A percentile compares a stretch with the other conserved stretches of the same genome.
Conservation (phyloP, 1,140 invertebrate genomes). For the Macrobrachium rosenbergii region DNA sequence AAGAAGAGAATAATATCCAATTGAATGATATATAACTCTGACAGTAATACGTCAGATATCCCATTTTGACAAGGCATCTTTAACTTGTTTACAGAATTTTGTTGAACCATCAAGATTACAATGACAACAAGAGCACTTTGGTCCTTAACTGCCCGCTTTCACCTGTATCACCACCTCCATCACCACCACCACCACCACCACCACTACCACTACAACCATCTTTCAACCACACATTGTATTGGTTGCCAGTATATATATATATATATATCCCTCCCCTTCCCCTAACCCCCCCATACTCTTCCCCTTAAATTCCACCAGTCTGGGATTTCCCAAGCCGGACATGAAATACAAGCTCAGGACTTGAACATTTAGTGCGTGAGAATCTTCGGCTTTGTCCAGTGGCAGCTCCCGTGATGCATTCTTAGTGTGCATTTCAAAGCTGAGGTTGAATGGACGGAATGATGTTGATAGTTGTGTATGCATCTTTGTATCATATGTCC, state of each 20-base stretch:
- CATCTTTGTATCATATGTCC: constrained; percentile 33
- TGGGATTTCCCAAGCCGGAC: constrained; percentile 54
- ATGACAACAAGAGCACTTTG: constrained; percentile 59
- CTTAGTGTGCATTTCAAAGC: constrained; percentile 25
- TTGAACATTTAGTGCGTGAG: constrained; percentile 51
- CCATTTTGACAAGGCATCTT: constrained; percentile 42
- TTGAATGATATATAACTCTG: too few species aligned
- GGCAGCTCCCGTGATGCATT: constrained; percentile 25
- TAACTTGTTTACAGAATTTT: constrained; percentile 62
- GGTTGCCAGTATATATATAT: constrained; percentile 49
- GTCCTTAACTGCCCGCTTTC: constrained; percentile 61
- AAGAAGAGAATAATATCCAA: too few species aligned
- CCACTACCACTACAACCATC: constrained; percentile 53
- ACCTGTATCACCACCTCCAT: constrained; percentile 52
- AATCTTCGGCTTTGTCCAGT: constrained; percentile 31
- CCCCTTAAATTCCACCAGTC: constrained; percentile 47
- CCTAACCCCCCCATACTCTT: not conserved
- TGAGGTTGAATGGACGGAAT: constrained; percentile 36
- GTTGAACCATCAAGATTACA: constrained; percentile 63
- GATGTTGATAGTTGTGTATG: constrained; percentile 26
- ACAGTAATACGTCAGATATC: too few species aligned
- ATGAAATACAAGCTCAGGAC: constrained; percentile 63
- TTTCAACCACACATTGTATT: constrained; percentile 42
- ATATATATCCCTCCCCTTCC: constrained; percentile 23
- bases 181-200: constrained; percentile 53